Evolutionary conservation across 2,113 vertebrate genomes (phyloP), one percentile per base, ranked within the genome.

Genomic region (Melanerpes aurifrons): DNA sequence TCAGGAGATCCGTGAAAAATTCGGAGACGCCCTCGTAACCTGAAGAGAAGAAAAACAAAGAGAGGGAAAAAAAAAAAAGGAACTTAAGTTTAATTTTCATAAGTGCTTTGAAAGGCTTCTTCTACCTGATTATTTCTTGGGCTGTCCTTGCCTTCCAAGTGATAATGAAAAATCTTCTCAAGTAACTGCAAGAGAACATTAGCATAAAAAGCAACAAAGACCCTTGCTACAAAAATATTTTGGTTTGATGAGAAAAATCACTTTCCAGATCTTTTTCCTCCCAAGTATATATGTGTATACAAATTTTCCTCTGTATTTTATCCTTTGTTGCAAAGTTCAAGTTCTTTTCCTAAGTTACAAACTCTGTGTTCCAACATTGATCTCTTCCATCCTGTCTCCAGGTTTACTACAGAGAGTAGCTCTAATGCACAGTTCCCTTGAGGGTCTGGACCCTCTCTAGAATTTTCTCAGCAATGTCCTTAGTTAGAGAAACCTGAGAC

Each of bases 11-110:
- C 2, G 95, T 98, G 98, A 99, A 99, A 96, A 99, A 99, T 96
- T 99, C 99, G 0, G 98, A 98, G 86, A 99, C 99, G 1, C 99
- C 99, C 96, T 99, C 99, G 1, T 99, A 99, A 88, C 99, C 99
- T 99, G 96, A 22, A 70, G 66, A 84, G 59, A 81, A 20, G 28
- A 61, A 80, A 86, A 87, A 86, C 6, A 7, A 32, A 47, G 28
- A 53, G 68, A 43, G 56, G 48, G 81, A 31, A 43, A 15, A 43
- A 25, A 63, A 61, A 69, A 58, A 57, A 73, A 82, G 62, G 29
- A 12, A 79, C 48, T 53, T 92, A 48, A 86, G 40, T n/a, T n/a
- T 47, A 0, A 67, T 31, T 86, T 86, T 31, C 7, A 0, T 19
- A 28, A 40, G 61, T 43, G 80, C 37, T 63, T 25, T 54, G 61